Percentiles rank a stretch among this genome's conserved stretches.
phyloP scores from a whole-genome alignment of 2,888 invertebrate genomes.

The Campoplex capitator region DNA sequence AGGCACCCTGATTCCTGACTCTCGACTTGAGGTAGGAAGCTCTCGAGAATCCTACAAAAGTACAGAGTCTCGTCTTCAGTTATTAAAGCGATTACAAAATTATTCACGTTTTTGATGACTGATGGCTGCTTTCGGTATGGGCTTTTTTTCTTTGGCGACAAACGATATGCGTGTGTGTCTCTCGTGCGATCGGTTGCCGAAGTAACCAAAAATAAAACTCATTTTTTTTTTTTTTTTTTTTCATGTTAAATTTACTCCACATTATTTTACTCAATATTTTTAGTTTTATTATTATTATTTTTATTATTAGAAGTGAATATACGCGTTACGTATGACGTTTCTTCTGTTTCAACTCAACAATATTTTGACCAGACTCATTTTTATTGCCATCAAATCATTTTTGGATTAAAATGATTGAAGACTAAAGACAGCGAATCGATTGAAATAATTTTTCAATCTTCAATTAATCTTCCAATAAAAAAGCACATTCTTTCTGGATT shows the following conservation, averaged over 20 bases:
- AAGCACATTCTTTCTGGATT: too few species aligned
- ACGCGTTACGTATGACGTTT: not conserved
- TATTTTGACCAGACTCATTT: not conserved
- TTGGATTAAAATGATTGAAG: not conserved
- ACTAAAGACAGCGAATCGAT: not conserved
- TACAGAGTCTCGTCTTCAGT: constrained; percentile 68
- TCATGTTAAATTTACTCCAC: constrained; percentile 4
- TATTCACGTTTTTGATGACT: constrained; percentile 62
- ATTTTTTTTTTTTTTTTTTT: not conserved
- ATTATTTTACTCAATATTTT: constrained; percentile 23
- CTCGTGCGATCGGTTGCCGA: constrained; percentile 18
- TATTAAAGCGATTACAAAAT: constrained; percentile 50
- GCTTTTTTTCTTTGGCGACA: constrained; percentile 31
- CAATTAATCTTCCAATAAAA: too few species aligned
- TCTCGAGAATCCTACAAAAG: constrained; percentile 88
- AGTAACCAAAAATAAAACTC: not conserved
- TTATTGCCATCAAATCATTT: not conserved
- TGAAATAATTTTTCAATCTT: not conserved
- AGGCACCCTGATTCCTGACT: constrained; percentile 95
- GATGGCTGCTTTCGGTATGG: constrained; percentile 62
- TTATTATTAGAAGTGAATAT: constrained; percentile 9
- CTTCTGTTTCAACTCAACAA: not conserved
- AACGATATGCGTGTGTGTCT: constrained; percentile 21
- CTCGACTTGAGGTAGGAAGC: constrained; percentile 96
- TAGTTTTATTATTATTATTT: not conserved